Evolutionary conservation across 2,113 vertebrate genomes (phyloP), one percentile per base, ranked within the genome.

Genomic region (Cygnus buccinator): DNA sequence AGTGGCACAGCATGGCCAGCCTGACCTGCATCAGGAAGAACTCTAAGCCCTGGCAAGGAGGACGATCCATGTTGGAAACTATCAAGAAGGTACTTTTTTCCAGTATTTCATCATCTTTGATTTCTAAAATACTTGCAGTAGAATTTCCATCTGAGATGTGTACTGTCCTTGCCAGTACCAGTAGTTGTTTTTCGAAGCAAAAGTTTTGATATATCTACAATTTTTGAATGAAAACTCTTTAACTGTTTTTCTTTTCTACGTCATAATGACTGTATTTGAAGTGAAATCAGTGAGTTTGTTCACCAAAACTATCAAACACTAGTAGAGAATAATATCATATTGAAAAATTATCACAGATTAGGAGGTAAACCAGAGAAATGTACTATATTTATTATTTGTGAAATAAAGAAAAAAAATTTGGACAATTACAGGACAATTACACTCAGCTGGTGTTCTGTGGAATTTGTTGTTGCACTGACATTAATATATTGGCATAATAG

Each of bases 1-100:
- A 99, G 92, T 99, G 99, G 99, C 99, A 99, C 98, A 99, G 99
- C 97, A 99, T 99, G 99, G 99, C 99, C 44, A 99, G 99, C 90
- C 97, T 99, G 88, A 99, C 98, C n/a, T 99, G 99, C 97, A 99
- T 99, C 97, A 98, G 99, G 95, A 99, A 99, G 97, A 99, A 98
- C 94, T 99, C 99, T 31, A 99, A 99, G 85, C 99, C 99, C 4
- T 99, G 99, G 99, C 99, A 99, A 96, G 99, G 99, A 76, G 99
- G 99, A 26, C 98, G 99, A 46, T 99, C 99, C 57, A 99, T 99
- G 99, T 95, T 99, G 97, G 99, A 99, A 82, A 99, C 99, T 41
- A 98, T 99, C 86, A 99, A 99, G 96, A 99, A 99, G 99, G 99
- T 99, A 98, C 20, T 50, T 76, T 84, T 67, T 6, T 65, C 41